phyloP scores from a whole-genome alignment of 2,113 vertebrate genomes.

The Suricata suricatta region DNA sequence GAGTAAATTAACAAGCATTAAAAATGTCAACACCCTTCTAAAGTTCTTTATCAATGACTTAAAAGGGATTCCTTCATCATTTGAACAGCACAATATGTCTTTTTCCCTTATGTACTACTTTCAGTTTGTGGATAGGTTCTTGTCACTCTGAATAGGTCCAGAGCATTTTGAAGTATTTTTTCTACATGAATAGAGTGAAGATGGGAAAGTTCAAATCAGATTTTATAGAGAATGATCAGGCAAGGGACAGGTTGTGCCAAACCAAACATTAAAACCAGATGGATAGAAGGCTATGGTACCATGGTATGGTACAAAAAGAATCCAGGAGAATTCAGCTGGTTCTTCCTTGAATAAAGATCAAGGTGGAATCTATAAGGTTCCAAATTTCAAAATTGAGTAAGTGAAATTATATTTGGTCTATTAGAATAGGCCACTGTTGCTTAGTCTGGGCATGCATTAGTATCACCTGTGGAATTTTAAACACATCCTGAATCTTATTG shows the following conservation, averaged over 20 bases:
- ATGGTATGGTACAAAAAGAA: not conserved
- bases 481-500: not conserved
- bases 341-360: not conserved
- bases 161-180: not conserved
- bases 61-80: slow-evolving; percentile 15
- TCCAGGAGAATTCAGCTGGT: not conserved
- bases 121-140: not conserved
- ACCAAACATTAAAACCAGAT: not conserved
- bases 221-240: not conserved
- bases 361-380: not conserved
- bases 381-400: not conserved
- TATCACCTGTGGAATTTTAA: not conserved
- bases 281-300: not conserved
- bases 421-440: not conserved
- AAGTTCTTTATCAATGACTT: slow-evolving; percentile 30
- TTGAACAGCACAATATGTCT: not conserved
- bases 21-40: slow-evolving; percentile 16
- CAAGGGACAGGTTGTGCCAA: not conserved
- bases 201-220: not conserved
- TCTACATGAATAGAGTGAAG: not conserved
- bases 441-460: not conserved
- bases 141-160: not conserved
- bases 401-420: not conserved
- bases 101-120: not conserved
- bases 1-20: slow-evolving; percentile 24